phyloP scores from a whole-genome alignment of 2,113 vertebrate genomes.

The Myotis davidii region DNA sequence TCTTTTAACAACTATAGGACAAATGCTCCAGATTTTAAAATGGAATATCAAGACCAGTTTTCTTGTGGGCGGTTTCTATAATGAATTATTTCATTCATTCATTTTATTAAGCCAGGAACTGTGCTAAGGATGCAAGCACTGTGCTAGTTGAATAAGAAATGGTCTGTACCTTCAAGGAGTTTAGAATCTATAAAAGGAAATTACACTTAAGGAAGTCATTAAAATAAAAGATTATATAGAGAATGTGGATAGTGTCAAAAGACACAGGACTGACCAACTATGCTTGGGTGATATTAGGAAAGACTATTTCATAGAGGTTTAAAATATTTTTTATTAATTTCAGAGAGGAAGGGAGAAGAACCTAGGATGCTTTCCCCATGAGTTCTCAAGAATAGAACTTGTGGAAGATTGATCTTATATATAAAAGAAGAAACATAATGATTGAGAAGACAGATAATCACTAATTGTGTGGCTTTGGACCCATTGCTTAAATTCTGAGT shows the following conservation, averaged over 20 bases:
- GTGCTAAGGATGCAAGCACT: not conserved
- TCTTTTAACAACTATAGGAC: not conserved
- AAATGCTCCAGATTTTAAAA: conserved; percentile 7
- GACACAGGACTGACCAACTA: not conserved
- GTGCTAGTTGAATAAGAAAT: not conserved
- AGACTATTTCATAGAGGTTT: not conserved
- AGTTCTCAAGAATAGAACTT: not conserved
- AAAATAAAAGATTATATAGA: conserved; percentile 33
- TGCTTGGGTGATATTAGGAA: not conserved
- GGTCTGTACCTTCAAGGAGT: not conserved
- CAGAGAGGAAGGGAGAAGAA: too few relatives aligned
- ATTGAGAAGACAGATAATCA: not conserved
- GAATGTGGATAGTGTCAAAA: not conserved
- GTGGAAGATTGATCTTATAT: not conserved
- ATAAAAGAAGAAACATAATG: not conserved
- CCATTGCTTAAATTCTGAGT: not conserved
- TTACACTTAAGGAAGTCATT: not conserved
- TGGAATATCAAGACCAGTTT: not conserved
- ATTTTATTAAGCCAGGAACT: not conserved
- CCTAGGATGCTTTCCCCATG: not conserved
- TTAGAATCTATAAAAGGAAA: conserved; percentile 10
- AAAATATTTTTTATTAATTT: not conserved
- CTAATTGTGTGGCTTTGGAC: not conserved
- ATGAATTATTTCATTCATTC: not conserved
- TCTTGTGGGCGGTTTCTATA: not conserved